Evolutionary conservation across 1,140 invertebrate genomes (phyloP), one percentile per base, ranked within the genome.

Genomic region (Nebria ingens): DNA sequence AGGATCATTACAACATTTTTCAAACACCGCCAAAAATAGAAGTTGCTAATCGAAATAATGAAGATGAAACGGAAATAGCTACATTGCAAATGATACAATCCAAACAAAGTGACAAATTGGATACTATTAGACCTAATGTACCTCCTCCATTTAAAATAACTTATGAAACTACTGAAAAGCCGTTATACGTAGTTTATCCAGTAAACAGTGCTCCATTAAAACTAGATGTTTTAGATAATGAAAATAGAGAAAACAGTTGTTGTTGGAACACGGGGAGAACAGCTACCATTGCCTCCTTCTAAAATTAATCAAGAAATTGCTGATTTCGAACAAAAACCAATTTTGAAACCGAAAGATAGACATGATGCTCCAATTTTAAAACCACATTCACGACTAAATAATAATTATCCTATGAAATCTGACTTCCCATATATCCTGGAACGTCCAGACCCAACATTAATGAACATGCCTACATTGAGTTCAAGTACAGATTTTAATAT

Each of bases 61-160:
- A 61, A 0, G 62, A 65, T 54, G 56, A 57, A 17, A 51, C 17
- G 13, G 66, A 67, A 45, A 75, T 79, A 1, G 75, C 79, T 51
- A 84, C 83, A 0, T 64, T 85, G 21, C 83, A 85, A 66, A 85
- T 85, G 82, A 75, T 85, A 29, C 73, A 77, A 58, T 73, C 73
- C 0, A 75, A 71, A 58, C 62, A 68, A 50, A 55, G 49, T 6
- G 62, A 68, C 20, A 63, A 64, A 49, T 58, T 62, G 20, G 63
- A 65, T n/a, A 55, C 52, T 13, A 52, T 56, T 11, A 56, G 57
- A 51, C 40, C 19, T n/a, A 53, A 54, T 20, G 52, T 22, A n/a
- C 40, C n/a, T 45, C n/a, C 34, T 58, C 62, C 12, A 60, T 57
- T 4, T 64, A 68, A 61, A 50, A 57, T 59, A 11, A 15, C 51